Evolutionary conservation across 2,797 vertebrate species (phyloP), one percentile per base, ranked within the genome.

Genomic region (Ambastaia sidthimunki): DNA sequence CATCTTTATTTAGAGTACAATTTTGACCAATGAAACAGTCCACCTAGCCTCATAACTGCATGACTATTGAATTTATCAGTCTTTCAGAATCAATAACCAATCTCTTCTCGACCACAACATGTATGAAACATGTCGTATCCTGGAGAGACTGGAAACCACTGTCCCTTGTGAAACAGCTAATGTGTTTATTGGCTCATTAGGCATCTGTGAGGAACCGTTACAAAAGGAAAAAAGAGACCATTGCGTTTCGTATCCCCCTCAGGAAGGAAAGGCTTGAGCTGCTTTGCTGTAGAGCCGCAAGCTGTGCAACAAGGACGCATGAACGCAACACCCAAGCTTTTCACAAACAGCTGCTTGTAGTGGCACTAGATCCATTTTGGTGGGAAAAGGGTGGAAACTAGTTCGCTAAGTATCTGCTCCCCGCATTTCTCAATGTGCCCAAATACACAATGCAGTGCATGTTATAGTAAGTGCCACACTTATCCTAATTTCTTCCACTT

Each of bases 241-340:
- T 92, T 91, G 89, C 86, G 80, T 78, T 89, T 89, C 84, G 90
- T 90, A 90, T 92, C 88, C 87, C 76, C 83, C 86, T 87, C 89
- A 92, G 93, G 92, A 93, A 94, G 91, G 92, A 93, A 92, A 90
- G 86, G 88, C 89, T 94, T 84, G 86, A 89, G 84, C 76, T 52
- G 25, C 65, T 83, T 78, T 74, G 75, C 52, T 69, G 87, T 74
- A 86, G 83, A 88, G 90, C 90, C 89, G 88, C 85, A 89, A 88
- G 88, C 88, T 87, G 86, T 86, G 81, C 66, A 72, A 76, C 74
- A 82, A 87, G 80, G 44, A 54, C 59, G 55, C 65, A 76, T 67
- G 78, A 60, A 60, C 50, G 37, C 84, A 74, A 84, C 83, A 85
- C 74, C 76, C 62, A 23, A 84, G 68, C 76, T 76, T 85, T 87